phyloP scores from a whole-genome alignment of 2,888 invertebrate species.

The Willowsia nigromaculata region DNA sequence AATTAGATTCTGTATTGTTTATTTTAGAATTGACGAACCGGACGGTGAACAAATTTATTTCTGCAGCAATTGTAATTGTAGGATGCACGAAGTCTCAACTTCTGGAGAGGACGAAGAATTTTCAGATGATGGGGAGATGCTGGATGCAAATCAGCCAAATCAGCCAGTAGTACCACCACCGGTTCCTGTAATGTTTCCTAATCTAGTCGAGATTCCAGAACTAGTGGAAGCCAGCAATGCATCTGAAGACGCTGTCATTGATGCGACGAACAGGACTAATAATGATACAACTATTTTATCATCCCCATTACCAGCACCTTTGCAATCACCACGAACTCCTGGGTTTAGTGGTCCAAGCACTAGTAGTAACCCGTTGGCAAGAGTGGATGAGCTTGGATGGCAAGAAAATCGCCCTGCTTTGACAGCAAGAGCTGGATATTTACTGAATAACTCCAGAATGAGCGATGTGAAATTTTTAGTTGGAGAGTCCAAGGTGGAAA shows the following conservation, averaged over 20 bases:
- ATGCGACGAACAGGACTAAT: not conserved
- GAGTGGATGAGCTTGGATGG: constrained; percentile 69
- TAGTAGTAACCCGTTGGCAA: not conserved
- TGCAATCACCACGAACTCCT: constrained; percentile 41
- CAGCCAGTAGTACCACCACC: no score
- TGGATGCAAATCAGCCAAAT: not conserved
- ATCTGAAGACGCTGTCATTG: not conserved
- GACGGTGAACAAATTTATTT: not conserved
- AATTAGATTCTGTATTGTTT: not conserved
- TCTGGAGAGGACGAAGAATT: constrained; percentile 41
- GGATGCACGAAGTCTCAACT: constrained; percentile 26
- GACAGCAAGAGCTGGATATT: constrained; percentile 87
- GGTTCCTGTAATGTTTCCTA: not conserved
- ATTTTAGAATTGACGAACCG: not conserved
- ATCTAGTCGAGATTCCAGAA: not conserved
- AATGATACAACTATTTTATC: not conserved
- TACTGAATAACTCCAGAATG: constrained; percentile 85
- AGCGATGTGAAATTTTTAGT: constrained; percentile 90
- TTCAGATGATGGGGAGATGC: not conserved
- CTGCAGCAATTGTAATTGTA: not conserved
- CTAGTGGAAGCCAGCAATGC: not conserved
- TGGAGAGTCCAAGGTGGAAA: constrained; percentile 86
- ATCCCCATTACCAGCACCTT: not conserved
- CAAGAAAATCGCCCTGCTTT: constrained; percentile 88
- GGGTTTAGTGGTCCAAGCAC: not conserved